Evolutionary conservation across 2,888 invertebrate species (phyloP).

Genomic region (Norana najaformis): DNA sequence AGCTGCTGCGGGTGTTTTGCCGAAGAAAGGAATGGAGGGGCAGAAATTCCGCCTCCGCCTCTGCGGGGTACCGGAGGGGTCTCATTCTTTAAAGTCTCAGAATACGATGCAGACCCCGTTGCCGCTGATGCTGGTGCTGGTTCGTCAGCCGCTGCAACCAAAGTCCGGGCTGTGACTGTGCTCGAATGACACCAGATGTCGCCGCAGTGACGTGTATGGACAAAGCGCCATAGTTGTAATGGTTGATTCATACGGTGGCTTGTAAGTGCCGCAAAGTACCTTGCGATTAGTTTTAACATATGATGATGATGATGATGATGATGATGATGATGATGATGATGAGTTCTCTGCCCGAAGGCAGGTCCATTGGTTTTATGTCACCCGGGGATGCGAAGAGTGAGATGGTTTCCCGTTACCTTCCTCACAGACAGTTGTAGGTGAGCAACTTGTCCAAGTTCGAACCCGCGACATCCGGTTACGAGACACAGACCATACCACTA

Average conservation of each 20-base stretch:
- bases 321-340: too few species aligned
- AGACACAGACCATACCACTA: too few species aligned
- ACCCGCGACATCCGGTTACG: too few species aligned
- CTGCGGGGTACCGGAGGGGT: background rate
- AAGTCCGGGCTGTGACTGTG: background rate
- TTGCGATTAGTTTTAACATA: too few species aligned
- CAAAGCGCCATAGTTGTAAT: background rate
- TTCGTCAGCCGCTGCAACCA: background rate
- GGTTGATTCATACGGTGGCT: background rate
- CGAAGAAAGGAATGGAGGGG: background rate
- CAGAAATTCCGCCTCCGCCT: background rate
- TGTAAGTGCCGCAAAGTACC: background rate
- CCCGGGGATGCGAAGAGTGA: too few species aligned
- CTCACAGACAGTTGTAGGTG: too few species aligned
- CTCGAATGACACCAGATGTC: constrained; percentile 13
- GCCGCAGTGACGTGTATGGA: background rate
- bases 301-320: too few species aligned
- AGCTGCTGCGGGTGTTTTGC: background rate
- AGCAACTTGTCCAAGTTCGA: too few species aligned
- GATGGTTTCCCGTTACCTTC: too few species aligned
- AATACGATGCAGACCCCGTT: background rate
- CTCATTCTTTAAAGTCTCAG: background rate
- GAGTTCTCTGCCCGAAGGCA: too few species aligned
- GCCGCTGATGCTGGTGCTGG: background rate
- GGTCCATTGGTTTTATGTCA: too few species aligned